Evolutionary conservation across 1,140 invertebrate genomes (phyloP).

Genomic region (Temnothorax longispinosus): DNA sequence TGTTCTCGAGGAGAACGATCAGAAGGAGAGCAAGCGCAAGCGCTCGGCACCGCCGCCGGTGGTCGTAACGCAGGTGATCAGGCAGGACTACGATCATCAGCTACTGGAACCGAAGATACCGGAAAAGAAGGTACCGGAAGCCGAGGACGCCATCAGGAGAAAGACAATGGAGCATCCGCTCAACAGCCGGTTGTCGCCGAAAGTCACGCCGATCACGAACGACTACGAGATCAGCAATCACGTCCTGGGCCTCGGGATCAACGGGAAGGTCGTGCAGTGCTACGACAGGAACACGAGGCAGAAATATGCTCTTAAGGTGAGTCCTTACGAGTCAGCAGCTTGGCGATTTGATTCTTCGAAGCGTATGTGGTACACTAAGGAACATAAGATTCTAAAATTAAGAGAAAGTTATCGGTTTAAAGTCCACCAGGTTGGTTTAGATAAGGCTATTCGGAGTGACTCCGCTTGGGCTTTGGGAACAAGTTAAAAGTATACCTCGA

Average conservation of each 20-base stretch:
- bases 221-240: constrained; percentile 98
- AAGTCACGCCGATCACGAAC: constrained; percentile 93
- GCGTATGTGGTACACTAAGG: background rate
- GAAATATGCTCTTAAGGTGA: constrained; percentile 96
- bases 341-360: too few relatives aligned
- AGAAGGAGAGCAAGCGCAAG: constrained; percentile 65
- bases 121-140: constrained; percentile 34
- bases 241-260: constrained; percentile 98
- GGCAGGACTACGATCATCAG: constrained; percentile 44
- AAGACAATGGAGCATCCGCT: constrained; percentile 76
- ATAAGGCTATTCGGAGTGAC: background rate
- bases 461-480: background rate
- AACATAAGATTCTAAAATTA: background rate
- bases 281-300: constrained; percentile 89
- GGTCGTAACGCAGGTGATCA: constrained; percentile 43
- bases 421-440: background rate
- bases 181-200: constrained; percentile 85
- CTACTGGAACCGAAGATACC: constrained; percentile 12
- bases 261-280: constrained; percentile 96
- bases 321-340: constrained; percentile 3
- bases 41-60: constrained; percentile 44
- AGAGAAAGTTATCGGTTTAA: constrained; percentile 10
- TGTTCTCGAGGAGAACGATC: constrained; percentile 63
- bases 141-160: background rate
- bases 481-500: constrained; percentile 8